Conservation (phyloP, 37 sponge, comb jelly and placozoan species). For the Cladorhizidae sp. region DNA sequence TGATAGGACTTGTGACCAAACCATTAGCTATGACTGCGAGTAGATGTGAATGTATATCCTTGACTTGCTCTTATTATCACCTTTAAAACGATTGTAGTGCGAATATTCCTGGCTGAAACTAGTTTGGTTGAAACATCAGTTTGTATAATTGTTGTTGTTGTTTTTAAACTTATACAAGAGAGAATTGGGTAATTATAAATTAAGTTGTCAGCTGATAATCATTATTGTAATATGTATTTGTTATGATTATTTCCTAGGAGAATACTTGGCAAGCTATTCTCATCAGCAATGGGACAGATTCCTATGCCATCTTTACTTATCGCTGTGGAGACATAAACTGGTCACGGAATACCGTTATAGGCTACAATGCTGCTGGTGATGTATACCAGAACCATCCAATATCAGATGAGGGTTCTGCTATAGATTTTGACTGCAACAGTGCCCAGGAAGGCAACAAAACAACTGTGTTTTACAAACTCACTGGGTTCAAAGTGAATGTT, state of each 20-base stretch:
- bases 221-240: no score
- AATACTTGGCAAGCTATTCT: slow-evolving; percentile 74
- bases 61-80: no score
- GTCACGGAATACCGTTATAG: slow-evolving; percentile 40
- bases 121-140: no score
- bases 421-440: slow-evolving; percentile 29
- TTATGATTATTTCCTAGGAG: neutral
- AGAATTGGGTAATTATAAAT: no score
- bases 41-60: no score
- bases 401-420: neutral
- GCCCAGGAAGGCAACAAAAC: neutral
- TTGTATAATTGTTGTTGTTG: no score
- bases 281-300: slow-evolving; percentile 54
- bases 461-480: slow-evolving; percentile 52
- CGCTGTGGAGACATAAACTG: slow-evolving; percentile 66
- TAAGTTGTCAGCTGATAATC: no score
- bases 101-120: no score
- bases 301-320: slow-evolving; percentile 76
- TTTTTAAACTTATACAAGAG: no score
- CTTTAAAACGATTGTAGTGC: no score
- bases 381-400: slow-evolving; percentile 38
- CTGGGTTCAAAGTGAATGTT: neutral
- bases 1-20: no score
- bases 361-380: slow-evolving; percentile 52
- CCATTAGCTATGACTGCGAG: no score